Evolutionary conservation across 2,797 vertebrate species (phyloP).

Genomic region (Danio albolineatus): DNA sequence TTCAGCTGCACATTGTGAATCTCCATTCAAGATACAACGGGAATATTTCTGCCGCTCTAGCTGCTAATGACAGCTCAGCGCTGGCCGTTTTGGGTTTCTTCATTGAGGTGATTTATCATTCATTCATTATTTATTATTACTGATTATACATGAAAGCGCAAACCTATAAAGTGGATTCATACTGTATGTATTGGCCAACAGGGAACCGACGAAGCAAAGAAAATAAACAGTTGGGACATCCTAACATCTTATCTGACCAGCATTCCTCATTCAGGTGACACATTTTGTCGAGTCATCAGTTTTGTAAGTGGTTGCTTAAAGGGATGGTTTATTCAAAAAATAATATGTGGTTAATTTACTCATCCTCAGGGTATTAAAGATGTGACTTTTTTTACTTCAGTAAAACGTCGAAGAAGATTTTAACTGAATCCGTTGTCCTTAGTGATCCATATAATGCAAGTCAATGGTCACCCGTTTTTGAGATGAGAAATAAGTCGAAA

Average conservation of each 20-base stretch:
- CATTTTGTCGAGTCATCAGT: neutral
- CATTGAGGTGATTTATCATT: slow-evolving; percentile 59
- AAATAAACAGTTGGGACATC: slow-evolving; percentile 47
- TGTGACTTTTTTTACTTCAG: too few species aligned
- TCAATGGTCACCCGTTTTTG: too few species aligned
- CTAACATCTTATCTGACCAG: slow-evolving; percentile 35
- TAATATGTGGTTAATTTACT: neutral
- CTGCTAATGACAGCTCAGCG: slow-evolving; percentile 30
- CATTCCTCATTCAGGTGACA: slow-evolving; percentile 40
- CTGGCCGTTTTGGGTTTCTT: slow-evolving; percentile 66
- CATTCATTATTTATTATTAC: too few species aligned
- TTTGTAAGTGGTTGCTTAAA: neutral
- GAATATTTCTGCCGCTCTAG: neutral
- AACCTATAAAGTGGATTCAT: neutral
- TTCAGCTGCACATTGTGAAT: slow-evolving; percentile 69
- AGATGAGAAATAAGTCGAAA: too few species aligned
- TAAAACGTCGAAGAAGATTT: too few species aligned
- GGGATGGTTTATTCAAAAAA: neutral
- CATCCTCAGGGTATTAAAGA: too few species aligned
- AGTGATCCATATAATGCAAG: too few species aligned
- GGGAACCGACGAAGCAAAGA: slow-evolving; percentile 34
- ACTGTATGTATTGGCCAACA: neutral
- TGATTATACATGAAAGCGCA: neutral
- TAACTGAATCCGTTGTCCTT: too few species aligned
- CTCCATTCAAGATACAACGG: slow-evolving; percentile 42